These are phyloP conservation scores for Hirtodrosophila duncani DNA, from an alignment of 2,888 invertebrate species.

Conservation along the genomic window DNA sequence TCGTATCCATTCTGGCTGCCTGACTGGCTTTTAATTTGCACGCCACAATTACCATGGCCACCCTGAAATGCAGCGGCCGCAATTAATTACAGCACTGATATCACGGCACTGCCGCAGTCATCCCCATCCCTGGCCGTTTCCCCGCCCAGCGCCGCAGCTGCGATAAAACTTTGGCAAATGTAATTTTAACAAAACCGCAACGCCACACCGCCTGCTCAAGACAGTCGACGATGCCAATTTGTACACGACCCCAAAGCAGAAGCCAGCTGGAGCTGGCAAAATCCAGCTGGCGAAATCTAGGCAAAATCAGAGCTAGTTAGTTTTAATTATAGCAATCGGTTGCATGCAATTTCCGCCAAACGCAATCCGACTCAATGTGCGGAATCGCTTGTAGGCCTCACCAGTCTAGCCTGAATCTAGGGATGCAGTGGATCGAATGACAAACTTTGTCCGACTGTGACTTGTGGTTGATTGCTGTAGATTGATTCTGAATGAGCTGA, in stretches of 20 bases:
- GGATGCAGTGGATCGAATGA: too few species aligned
- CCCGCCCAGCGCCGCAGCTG: slow-evolving; percentile 41
- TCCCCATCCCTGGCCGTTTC: not conserved
- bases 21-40: slow-evolving; percentile 71
- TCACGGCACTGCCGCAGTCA: slow-evolving; percentile 49
- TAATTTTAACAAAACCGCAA: slow-evolving; percentile 73
- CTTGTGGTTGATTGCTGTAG: too few species aligned
- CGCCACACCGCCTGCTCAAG: slow-evolving; percentile 71
- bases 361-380: slow-evolving; percentile 28
- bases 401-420: too few species aligned
- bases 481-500: too few species aligned
- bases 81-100: slow-evolving; percentile 70
- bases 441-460: too few species aligned
- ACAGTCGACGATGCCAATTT: slow-evolving; percentile 33
- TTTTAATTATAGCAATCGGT: slow-evolving; percentile 75
- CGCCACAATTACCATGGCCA: slow-evolving; percentile 72
- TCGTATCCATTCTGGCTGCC: too few species aligned
- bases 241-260: slow-evolving; percentile 6
- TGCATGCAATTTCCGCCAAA: slow-evolving; percentile 68
- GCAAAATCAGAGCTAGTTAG: slow-evolving; percentile 62
- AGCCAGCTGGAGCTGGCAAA: slow-evolving; percentile 26
- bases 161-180: slow-evolving; percentile 73
- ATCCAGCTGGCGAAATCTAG: too few species aligned
- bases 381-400: too few species aligned
- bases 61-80: slow-evolving; percentile 71